A percentile compares a stretch with the other conserved stretches of the same genome.
Conservation (phyloP, 2,113 vertebrate species). For the Scytalopus superciliaris region DNA sequence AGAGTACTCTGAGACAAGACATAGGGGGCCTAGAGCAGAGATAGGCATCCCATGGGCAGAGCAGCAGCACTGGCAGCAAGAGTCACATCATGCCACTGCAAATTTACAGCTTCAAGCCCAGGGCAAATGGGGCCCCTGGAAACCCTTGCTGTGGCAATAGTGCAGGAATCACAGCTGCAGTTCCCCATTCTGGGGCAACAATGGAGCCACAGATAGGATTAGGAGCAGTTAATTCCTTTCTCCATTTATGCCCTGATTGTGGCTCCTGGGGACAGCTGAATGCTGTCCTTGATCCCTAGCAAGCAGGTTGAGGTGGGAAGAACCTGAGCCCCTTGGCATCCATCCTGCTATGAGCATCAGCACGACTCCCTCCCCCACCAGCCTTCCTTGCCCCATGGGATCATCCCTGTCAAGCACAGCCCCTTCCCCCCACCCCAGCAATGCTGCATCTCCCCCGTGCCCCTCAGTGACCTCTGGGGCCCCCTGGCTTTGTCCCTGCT, state of each 20-base stretch:
- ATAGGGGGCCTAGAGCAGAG: accelerated
- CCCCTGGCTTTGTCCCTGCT: constrained; percentile 70
- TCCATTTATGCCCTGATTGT: background rate
- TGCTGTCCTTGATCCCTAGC: background rate
- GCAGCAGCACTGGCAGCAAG: background rate
- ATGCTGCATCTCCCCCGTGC: accelerated
- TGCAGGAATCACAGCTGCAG: background rate
- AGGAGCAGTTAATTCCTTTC: background rate
- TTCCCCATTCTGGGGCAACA: background rate
- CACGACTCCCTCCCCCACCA: background rate
- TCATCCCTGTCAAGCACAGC: background rate
- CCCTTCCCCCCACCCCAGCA: background rate
- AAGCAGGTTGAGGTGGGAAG: background rate
- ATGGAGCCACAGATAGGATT: background rate
- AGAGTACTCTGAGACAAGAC: background rate
- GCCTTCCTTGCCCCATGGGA: background rate
- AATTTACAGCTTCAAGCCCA: background rate
- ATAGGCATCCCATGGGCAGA: accelerated
- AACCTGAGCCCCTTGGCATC: background rate
- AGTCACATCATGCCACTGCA: background rate
- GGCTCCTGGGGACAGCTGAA: background rate
- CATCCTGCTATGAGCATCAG: background rate
- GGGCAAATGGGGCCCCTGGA: background rate
- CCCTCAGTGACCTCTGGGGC: background rate
- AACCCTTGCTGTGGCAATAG: background rate